Base-by-base conservation (phyloP, 2,113 vertebrate species). In the Scatophagus argus region DNA sequence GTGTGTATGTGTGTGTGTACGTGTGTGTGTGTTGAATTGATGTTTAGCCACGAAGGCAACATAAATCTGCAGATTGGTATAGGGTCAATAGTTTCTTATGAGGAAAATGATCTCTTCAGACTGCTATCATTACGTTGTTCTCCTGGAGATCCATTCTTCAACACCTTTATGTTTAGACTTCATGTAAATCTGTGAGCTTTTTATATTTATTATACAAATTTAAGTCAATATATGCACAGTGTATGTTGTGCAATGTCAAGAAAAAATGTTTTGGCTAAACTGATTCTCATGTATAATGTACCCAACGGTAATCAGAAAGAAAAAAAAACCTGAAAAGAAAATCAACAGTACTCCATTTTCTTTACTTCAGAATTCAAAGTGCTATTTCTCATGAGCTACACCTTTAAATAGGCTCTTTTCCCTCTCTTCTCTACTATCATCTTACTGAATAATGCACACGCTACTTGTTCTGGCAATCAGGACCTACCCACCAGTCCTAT, bases 341-440 rank as follows among this genome's bases (percentile, higher is more conserved):
- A 85, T 79, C 83, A 84, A 79, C 83, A 46, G 38, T 6, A n/a
- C 32, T 74, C 44, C 11, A 83, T 85, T 85, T 83, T 68, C 69
- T 79, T 25, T 55, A 63, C 64, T 77, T 67, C 56, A 31, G 67
- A 62, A 79, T 67, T 84, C 44, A 39, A 56, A 44, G 39, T 79
- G 63, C 61, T 66, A 56, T 85, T 79, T 82, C 64, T 73, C 78
- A 79, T 49, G 71, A 38, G 68, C 43, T 67, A 62, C 59, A 73
- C 44, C 41, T 5, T 54, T 6, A 74, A 58, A 70, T 62, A 66
- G 19, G 31, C 55, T 59, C 25, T 38, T 49, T n/a, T 21, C 29
- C 19, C 13, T 55, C 29, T 68, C 12, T 31, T 68, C 39, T 43
- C 58, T 54, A 34, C 52, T 46, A 79, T 66, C 62, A 68, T 17